These are phyloP conservation scores for Lycodopsis pacificus DNA, from an alignment of 2,797 vertebrate genomes.

Conservation along the genomic window DNA sequence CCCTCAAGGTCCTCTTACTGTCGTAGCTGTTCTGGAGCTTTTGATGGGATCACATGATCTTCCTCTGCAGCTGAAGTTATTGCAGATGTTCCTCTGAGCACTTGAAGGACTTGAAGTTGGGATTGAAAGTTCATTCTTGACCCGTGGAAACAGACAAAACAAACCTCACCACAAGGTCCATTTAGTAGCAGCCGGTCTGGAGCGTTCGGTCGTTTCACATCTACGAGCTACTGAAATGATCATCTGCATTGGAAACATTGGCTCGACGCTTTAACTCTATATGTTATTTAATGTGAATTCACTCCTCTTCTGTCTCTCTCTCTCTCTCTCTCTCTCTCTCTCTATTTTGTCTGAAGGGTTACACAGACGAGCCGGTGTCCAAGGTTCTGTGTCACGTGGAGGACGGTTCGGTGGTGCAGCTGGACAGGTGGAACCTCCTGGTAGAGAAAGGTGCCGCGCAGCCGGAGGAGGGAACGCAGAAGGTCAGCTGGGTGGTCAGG, in stretches of 20 bases:
- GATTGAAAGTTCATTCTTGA: too few relatives aligned
- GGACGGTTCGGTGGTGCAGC: conserved; percentile 96
- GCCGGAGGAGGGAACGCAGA: conserved; percentile 93
- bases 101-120: too few relatives aligned
- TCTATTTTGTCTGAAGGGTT: conserved; percentile 84
- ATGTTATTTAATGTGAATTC: neutral
- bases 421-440: conserved; percentile 97
- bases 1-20: too few relatives aligned
- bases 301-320: neutral
- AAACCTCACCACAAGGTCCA: neutral
- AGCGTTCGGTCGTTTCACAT: neutral
- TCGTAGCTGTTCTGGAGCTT: too few relatives aligned
- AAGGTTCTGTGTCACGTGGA: conserved; percentile 98
- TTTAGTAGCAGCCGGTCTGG: neutral
- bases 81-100: too few relatives aligned
- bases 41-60: too few relatives aligned
- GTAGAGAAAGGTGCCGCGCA: conserved; percentile 90
- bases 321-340: neutral
- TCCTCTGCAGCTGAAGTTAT: too few relatives aligned
- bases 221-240: too few relatives aligned
- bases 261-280: neutral
- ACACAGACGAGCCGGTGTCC: conserved; percentile 97
- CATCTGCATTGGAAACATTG: too few relatives aligned
- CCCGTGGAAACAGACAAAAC: too few relatives aligned
- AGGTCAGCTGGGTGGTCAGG: conserved; percentile 80